These are phyloP conservation scores for Panurus biarmicus DNA, from an alignment of 2,113 vertebrate genomes.

Conservation along the genomic window DNA sequence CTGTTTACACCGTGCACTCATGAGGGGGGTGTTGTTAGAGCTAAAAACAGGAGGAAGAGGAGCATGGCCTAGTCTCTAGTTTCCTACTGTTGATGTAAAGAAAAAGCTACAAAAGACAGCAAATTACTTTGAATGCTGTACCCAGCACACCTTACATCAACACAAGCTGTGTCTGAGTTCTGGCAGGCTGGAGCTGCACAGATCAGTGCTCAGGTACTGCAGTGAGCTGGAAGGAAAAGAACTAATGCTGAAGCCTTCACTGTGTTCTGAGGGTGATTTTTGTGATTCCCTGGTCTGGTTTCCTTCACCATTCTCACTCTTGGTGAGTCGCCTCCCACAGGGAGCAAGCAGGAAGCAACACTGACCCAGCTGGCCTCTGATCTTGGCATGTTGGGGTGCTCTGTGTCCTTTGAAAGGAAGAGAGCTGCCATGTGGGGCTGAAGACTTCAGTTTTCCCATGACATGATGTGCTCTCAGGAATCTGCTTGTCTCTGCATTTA, in stretches of 20 bases:
- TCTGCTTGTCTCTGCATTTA: background rate
- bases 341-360: conserved; percentile 2
- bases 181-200: background rate
- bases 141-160: accelerated
- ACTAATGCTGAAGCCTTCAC: background rate
- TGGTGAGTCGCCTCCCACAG: background rate
- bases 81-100: background rate
- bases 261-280: background rate
- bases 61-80: background rate
- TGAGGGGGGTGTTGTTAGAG: background rate
- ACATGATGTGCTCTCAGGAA: background rate
- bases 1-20: accelerated
- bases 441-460: background rate
- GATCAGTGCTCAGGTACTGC: background rate
- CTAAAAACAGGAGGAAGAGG: background rate
- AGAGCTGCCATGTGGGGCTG: background rate
- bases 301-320: background rate
- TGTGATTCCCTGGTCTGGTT: background rate
- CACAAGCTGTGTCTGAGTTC: background rate
- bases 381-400: background rate
- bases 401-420: conserved; percentile 15
- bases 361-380: background rate
- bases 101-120: background rate
- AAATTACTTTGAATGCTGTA: background rate
- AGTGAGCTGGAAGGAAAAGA: background rate